Conservation (phyloP, 2,888 invertebrate species). For the Diadegma fenestrale region DNA sequence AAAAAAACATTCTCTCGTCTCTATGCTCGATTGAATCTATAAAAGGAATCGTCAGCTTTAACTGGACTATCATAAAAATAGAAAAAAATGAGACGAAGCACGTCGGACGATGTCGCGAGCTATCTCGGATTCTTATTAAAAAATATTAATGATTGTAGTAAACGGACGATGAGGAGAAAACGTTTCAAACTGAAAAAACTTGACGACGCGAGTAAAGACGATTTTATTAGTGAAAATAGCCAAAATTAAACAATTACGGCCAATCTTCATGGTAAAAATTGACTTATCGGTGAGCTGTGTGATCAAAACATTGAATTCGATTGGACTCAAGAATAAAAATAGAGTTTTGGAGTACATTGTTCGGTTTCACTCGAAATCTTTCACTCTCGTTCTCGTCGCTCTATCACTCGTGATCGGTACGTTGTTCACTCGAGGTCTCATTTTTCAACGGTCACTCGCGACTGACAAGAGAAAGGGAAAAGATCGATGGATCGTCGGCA, state of each 20-base stretch:
- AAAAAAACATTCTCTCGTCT: not conserved
- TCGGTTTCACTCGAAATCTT: conserved; percentile 34
- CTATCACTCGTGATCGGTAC: conserved; percentile 16
- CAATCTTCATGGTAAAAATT: not conserved
- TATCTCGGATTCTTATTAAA: not conserved
- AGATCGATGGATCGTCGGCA: conserved; percentile 59
- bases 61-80: not conserved
- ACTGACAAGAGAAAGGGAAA: conserved; percentile 66
- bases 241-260: not conserved
- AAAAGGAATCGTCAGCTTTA: conserved; percentile 12
- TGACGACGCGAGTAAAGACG: not conserved
- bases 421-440: conserved; percentile 28
- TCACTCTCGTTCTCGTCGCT: conserved; percentile 54
- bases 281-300: not conserved
- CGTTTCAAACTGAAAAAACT: not conserved
- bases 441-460: conserved; percentile 47
- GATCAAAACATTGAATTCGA: not conserved
- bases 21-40: conserved; percentile 4
- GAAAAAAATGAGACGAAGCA: not conserved
- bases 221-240: not conserved
- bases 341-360: not conserved
- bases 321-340: conserved; percentile 2
- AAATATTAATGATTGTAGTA: not conserved
- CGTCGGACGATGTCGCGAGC: not conserved
- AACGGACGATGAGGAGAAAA: not conserved